A percentile compares a stretch with the other conserved stretches of the same genome.
Evolutionary conservation across 2,113 vertebrate genomes (phyloP).

Genomic region (Cariama cristata): DNA sequence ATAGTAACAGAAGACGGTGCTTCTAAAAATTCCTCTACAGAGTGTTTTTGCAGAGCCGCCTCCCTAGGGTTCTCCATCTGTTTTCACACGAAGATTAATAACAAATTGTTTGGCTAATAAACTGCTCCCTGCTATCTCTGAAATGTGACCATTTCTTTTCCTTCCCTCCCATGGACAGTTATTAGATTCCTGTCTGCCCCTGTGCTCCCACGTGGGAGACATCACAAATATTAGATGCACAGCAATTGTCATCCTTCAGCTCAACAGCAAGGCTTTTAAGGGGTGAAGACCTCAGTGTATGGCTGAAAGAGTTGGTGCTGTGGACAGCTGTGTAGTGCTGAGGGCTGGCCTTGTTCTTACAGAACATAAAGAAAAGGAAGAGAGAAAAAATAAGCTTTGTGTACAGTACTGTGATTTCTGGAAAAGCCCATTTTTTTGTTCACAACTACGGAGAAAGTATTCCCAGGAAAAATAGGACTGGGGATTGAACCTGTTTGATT

Average conservation of each 20-base stretch:
- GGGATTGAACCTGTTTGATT: not conserved
- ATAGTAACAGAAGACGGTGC: conserved; percentile 48
- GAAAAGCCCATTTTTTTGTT: not conserved
- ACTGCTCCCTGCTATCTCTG: not conserved
- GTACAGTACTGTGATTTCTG: not conserved
- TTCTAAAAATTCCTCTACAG: conserved; percentile 59
- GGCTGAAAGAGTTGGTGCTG: not conserved
- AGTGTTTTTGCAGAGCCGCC: conserved; percentile 6
- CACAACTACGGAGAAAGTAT: not conserved
- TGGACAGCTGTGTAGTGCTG: not conserved
- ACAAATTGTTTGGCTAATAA: conserved; percentile 53
- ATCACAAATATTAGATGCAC: not conserved
- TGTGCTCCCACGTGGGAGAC: not conserved
- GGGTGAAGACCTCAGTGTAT: not conserved
- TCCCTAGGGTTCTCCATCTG: conserved; percentile 45
- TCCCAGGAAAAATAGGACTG: not conserved
- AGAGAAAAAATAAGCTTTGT: not conserved
- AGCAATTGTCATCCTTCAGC: not conserved
- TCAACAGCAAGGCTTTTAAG: not conserved
- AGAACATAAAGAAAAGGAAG: not conserved
- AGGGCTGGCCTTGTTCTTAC: not conserved
- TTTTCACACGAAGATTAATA: conserved; percentile 47
- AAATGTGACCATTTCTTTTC: conserved; percentile 16
- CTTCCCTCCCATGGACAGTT: not conserved
- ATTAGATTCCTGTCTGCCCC: not conserved